phyloP scores from a whole-genome alignment of 2,888 invertebrate genomes.

The Dyspetes luteomarginatus region DNA sequence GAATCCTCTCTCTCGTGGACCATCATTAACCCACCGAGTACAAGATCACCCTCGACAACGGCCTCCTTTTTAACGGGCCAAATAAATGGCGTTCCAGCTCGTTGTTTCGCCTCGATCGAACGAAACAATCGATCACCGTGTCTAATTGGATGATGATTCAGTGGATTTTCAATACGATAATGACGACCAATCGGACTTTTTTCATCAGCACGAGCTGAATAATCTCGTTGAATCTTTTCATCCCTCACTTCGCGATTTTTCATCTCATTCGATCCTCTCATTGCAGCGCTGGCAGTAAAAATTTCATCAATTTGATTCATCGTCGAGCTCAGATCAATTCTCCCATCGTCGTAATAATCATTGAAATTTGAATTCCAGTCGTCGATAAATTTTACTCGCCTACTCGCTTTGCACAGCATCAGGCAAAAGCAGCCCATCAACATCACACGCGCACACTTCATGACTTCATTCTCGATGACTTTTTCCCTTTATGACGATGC shows the following conservation, averaged over 20 bases:
- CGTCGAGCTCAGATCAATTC: neutral
- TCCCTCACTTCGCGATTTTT: neutral
- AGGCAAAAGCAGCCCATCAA: conserved; percentile 73
- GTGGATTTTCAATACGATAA: conserved; percentile 73
- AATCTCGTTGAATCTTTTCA: neutral
- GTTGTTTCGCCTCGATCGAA: conserved; percentile 70
- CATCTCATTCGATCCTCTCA: neutral
- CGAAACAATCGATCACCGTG: conserved; percentile 76
- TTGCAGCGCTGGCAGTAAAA: neutral
- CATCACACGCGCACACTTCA: conserved; percentile 74
- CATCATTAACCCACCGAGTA: conserved; percentile 97
- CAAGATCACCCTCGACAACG: conserved; percentile 93
- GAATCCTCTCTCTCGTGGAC: conserved; percentile 95
- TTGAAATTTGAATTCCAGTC: conserved; percentile 47
- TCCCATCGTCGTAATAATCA: conserved; percentile 21
- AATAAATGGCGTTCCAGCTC: conserved; percentile 73
- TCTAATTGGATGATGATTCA: conserved; percentile 76
- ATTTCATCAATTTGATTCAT: neutral
- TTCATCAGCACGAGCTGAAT: conserved; percentile 13
- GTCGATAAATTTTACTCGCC: conserved; percentile 45
- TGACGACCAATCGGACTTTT: conserved; percentile 31
- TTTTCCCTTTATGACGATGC: conserved; percentile 50
- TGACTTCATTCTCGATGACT: conserved; percentile 74
- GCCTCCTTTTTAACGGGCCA: conserved; percentile 96
- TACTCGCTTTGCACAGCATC: conserved; percentile 65